These are phyloP conservation scores for Cyaniris semiargus DNA, from an alignment of 2,888 invertebrate species.

Conservation along the genomic window DNA sequence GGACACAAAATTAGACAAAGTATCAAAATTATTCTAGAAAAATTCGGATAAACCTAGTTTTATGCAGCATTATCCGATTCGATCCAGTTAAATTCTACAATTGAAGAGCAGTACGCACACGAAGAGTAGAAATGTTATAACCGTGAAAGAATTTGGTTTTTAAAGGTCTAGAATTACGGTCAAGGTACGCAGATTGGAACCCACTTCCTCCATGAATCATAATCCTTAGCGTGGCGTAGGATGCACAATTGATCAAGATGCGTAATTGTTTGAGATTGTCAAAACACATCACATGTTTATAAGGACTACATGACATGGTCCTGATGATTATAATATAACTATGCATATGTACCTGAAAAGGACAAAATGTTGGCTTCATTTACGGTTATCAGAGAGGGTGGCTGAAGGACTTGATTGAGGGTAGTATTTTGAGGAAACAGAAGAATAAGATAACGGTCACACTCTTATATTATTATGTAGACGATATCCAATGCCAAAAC, in stretches of 20 bases:
- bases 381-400: no score
- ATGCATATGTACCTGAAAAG: no score
- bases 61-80: background rate
- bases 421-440: no score
- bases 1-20: no score
- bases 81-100: background rate
- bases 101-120: background rate
- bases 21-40: background rate
- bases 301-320: background rate
- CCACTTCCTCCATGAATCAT: constrained; percentile 57
- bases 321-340: background rate
- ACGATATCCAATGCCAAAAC: no score
- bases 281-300: constrained; percentile 1
- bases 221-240: constrained; percentile 66
- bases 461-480: no score
- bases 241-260: constrained; percentile 56
- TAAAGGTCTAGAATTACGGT: constrained; percentile 25
- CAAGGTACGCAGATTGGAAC: constrained; percentile 32
- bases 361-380: no score
- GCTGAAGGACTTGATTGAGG: no score
- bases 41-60: background rate
- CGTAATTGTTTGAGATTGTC: constrained; percentile 9
- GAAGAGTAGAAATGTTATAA: background rate
- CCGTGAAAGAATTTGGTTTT: constrained; percentile 22
- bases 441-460: no score